Evolutionary conservation across 2,797 vertebrate species (phyloP).

Genomic region (Ataeniobius toweri): DNA sequence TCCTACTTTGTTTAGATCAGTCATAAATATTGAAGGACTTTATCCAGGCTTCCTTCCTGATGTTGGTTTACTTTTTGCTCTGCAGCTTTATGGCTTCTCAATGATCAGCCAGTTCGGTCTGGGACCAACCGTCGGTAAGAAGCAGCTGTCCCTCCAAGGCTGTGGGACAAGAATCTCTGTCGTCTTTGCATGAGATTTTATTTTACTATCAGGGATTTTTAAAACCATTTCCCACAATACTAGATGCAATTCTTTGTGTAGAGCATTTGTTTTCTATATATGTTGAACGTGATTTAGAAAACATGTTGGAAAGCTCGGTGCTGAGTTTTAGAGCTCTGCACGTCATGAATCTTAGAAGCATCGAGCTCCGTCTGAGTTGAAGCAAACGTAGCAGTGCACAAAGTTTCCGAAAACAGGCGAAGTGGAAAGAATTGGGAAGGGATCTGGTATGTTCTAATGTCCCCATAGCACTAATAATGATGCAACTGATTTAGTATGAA

Average conservation of each 20-base stretch:
- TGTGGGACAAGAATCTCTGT: not conserved
- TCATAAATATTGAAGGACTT: not conserved
- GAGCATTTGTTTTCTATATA: not conserved
- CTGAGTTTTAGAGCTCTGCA: not conserved
- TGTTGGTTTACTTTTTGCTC: conserved; percentile 37
- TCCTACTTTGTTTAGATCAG: not conserved
- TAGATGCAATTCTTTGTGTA: not conserved
- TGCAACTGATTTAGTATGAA: not conserved
- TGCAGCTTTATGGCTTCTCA: conserved; percentile 81
- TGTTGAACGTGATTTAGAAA: not conserved
- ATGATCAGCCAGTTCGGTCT: conserved; percentile 81
- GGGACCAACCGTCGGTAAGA: conserved; percentile 80
- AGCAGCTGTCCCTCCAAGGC: not conserved
- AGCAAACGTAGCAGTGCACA: not conserved
- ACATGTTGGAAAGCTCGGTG: not conserved
- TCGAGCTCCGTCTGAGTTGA: not conserved
- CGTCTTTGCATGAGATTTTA: not conserved
- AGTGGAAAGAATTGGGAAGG: not conserved
- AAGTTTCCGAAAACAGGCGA: not conserved
- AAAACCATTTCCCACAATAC: not conserved
- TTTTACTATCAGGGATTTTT: not conserved
- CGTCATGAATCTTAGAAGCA: not conserved
- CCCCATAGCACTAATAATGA: not conserved
- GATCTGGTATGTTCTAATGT: not conserved
- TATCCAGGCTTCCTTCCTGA: not conserved